Evolutionary conservation across 2,888 invertebrate genomes (phyloP).

Genomic region (Calliscelio sp.): DNA sequence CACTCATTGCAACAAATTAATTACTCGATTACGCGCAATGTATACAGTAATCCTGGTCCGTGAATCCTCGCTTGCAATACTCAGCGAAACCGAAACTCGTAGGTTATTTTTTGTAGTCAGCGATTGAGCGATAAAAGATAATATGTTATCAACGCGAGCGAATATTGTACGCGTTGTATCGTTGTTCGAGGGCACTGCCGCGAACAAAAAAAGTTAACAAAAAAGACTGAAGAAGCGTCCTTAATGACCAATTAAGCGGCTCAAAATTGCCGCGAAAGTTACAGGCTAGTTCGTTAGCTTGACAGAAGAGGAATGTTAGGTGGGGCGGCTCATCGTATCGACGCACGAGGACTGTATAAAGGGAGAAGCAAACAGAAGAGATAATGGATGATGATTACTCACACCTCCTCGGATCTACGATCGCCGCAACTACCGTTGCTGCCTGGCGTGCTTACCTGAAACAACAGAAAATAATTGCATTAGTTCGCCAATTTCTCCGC

Average conservation of each 20-base stretch:
- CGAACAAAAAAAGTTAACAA: constrained; percentile 2
- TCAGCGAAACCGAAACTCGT: constrained; percentile 8
- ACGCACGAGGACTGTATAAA: constrained; percentile 75
- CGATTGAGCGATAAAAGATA: constrained; percentile 18
- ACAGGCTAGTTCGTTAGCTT: constrained; percentile 68
- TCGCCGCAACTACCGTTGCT: constrained; percentile 63
- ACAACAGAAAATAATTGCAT: constrained; percentile 82
- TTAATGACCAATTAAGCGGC: constrained; percentile 64
- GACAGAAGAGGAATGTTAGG: constrained; percentile 59
- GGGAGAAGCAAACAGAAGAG: constrained; percentile 80
- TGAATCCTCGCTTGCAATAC: too few relatives aligned
- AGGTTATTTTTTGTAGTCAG: not conserved
- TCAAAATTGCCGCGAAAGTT: constrained; percentile 70
- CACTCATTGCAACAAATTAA: constrained; percentile 39
- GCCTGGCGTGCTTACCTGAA: constrained; percentile 81
- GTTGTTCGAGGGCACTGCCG: constrained; percentile 12
- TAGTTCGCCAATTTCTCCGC: constrained; percentile 73
- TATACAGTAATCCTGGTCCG: too few relatives aligned
- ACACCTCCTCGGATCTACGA: constrained; percentile 75
- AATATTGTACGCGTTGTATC: constrained; percentile 30
- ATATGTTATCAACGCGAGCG: constrained; percentile 14
- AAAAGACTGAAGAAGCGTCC: constrained; percentile 5
- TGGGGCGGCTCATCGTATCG: constrained; percentile 68
- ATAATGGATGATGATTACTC: constrained; percentile 82
- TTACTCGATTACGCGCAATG: constrained; percentile 19